Base-by-base conservation (phyloP, 64 coral and sea anemone species). In the Catalaphyllia jardinei region DNA sequence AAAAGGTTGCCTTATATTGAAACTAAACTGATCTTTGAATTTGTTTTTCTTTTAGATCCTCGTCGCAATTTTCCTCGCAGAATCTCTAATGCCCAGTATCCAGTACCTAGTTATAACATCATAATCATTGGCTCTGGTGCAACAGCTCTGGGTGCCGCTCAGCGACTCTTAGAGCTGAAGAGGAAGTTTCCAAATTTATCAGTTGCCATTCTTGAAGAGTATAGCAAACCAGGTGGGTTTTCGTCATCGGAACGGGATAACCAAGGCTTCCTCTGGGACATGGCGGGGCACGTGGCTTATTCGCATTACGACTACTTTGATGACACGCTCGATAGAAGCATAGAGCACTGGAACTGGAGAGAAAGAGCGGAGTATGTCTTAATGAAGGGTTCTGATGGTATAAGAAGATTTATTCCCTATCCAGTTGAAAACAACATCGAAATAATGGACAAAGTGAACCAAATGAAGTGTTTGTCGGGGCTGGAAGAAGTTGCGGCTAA, bases 271-370 rank as follows among this genome's bases (percentile, higher is more conserved):
- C 73, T 95, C 25, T 95, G 94, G 94, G 94, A 95, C 52, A 95
- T 86, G 72, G 89, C 89, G 1, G 94, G 94, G 14, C 94, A 95
- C 49, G 94, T 95, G n/a, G 86, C 92, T 8, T 92, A 92, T 62
- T 95, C 94, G 4, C 94, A 95, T 78, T 95, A 95, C 52, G 78
- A 85, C 3, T 95, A 95, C 30, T 95, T 95, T 60, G 78, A 91
- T 16, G 65, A 35, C 1, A 59, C 78, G 19, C 73, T 95, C 10
- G 94, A 95, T 59, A 73, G 24, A 17, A 84, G 75, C 0, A 78
- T 92, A 25, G 83, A 87, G 64, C 50, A 84, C 3, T 95, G 94
- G 94, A 92, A 87, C 63, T 24, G 71, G 42, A 86, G 76, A 38
- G 52, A 88, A 28, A 81, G 94, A 88, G 94, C 89, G 13, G 94